A percentile compares a stretch with the other conserved stretches of the same genome.
Evolutionary conservation across 2,888 invertebrate species (phyloP).

Genomic region (Pandemis cinnamomeana): DNA sequence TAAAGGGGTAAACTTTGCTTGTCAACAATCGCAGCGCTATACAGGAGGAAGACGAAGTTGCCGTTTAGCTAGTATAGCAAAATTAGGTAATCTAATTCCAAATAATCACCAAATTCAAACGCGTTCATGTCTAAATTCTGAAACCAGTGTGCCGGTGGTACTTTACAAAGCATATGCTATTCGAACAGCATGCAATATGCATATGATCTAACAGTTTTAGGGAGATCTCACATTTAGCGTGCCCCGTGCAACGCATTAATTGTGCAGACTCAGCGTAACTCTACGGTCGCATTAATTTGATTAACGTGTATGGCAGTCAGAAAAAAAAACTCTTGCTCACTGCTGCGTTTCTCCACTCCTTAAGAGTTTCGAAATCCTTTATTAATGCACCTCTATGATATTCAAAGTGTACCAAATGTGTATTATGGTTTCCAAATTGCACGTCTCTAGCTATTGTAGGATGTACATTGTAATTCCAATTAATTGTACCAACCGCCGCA

Average conservation of each 20-base stretch:
- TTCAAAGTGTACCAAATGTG: too few relatives aligned
- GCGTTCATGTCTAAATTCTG: background rate
- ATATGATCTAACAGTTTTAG: slow-evolving; percentile 15
- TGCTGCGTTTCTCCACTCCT: too few relatives aligned
- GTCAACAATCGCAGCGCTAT: too few relatives aligned
- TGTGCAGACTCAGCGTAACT: slow-evolving; percentile 8
- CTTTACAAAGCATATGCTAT: slow-evolving; percentile 6
- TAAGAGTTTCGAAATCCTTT: too few relatives aligned
- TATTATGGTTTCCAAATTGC: too few relatives aligned
- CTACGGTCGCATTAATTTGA: slow-evolving; percentile 7
- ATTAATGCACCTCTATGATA: too few relatives aligned
- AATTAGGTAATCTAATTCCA: background rate
- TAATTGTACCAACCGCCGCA: too few relatives aligned
- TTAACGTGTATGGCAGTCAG: slow-evolving; percentile 7
- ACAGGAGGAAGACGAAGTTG: too few relatives aligned
- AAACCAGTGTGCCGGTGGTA: background rate
- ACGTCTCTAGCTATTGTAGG: too few relatives aligned
- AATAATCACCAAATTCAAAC: background rate
- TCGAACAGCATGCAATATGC: slow-evolving; percentile 4
- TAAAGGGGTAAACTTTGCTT: too few relatives aligned
- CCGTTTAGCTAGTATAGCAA: too few relatives aligned
- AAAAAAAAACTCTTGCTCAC: background rate
- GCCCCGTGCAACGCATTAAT: slow-evolving; percentile 5
- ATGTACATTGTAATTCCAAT: too few relatives aligned
- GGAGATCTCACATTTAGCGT: background rate